Percentiles rank a stretch among this genome's conserved stretches.
phyloP scores from a whole-genome alignment of 2,888 invertebrate species.

The Drosophila longiperda region DNA sequence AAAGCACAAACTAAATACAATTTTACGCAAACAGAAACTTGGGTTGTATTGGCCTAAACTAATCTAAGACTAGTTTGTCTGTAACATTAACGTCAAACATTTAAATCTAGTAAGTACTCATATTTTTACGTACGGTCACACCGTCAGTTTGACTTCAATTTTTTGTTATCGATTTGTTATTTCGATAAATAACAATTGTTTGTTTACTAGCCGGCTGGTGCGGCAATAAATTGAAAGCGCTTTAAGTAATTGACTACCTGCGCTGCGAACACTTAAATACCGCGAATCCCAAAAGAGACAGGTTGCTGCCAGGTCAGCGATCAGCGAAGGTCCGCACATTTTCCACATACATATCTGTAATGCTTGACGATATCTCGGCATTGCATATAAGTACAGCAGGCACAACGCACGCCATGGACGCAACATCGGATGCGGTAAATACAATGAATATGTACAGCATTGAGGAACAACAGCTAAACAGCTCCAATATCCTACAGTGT shows the following conservation, averaged over 20 bases:
- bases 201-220: slow-evolving; percentile 63
- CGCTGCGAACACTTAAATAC: slow-evolving; percentile 11
- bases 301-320: slow-evolving; percentile 12
- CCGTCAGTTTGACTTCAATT: slow-evolving; percentile 2
- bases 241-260: slow-evolving; percentile 40
- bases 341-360: slow-evolving; percentile 39
- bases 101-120: background rate
- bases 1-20: slow-evolving; percentile 17
- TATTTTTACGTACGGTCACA: slow-evolving; percentile 21
- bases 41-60: background rate
- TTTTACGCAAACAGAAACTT: background rate
- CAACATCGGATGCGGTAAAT: slow-evolving; percentile 54
- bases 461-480: slow-evolving; percentile 62
- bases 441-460: slow-evolving; percentile 30
- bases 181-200: slow-evolving; percentile 42
- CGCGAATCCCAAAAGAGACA: slow-evolving; percentile 10
- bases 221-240: slow-evolving; percentile 36
- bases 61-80: background rate
- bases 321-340: slow-evolving; percentile 15
- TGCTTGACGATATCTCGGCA: slow-evolving; percentile 49
- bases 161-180: slow-evolving; percentile 33
- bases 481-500: slow-evolving; percentile 72
- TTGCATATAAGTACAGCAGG: slow-evolving; percentile 45
- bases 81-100: background rate
- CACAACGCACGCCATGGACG: slow-evolving; percentile 57